Percentiles rank a stretch among this genome's conserved stretches.
Evolutionary conservation across 2,888 invertebrate species (phyloP).

Genomic region (Entomobrya proxima): DNA sequence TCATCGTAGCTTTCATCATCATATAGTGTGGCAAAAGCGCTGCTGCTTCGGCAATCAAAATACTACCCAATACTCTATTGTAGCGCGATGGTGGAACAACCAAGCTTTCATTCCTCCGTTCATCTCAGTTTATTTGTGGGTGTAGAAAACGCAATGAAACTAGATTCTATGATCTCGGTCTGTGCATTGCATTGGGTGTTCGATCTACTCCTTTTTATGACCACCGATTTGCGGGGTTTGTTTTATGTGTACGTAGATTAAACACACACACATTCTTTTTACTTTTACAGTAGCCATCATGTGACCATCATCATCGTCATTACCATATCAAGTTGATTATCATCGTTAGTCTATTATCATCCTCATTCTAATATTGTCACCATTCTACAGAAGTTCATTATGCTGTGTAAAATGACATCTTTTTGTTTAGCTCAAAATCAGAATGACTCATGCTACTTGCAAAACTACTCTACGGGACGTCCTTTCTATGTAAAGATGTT

Average conservation of each 20-base stretch:
- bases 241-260: not conserved
- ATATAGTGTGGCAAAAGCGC: not conserved
- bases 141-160: not conserved
- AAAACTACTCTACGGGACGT: not conserved
- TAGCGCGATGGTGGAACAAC: too few relatives aligned
- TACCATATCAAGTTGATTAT: slow-evolving; percentile 28
- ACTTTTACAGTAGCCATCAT: not conserved
- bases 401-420: not conserved
- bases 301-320: slow-evolving; percentile 20
- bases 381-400: not conserved
- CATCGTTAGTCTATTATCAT: slow-evolving; percentile 44
- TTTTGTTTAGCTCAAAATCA: not conserved
- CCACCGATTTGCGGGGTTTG: not conserved
- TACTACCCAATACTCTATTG: too few relatives aligned
- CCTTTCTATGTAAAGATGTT: not conserved
- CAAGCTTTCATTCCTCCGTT: too few relatives aligned
- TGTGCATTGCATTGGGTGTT: not conserved
- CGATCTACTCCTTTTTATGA: not conserved
- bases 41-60: too few relatives aligned
- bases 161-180: too few relatives aligned
- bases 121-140: too few relatives aligned
- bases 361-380: slow-evolving; percentile 9
- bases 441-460: slow-evolving; percentile 1
- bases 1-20: not conserved
- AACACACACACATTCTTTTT: not conserved